phyloP scores from a whole-genome alignment of 2,113 vertebrate species.

The Indri indri region DNA sequence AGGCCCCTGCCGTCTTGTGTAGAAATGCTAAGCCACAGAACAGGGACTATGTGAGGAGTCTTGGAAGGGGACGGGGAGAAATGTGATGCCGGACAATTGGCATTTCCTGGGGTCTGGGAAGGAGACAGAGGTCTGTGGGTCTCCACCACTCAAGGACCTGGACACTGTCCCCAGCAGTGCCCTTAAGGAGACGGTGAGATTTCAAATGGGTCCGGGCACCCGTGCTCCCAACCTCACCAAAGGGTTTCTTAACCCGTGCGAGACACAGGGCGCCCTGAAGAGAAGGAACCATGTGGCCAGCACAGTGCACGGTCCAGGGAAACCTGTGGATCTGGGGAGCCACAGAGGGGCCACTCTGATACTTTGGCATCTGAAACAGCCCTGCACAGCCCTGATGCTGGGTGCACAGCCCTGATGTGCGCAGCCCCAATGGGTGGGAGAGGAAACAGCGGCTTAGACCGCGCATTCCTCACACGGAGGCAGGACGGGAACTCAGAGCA shows the following conservation, averaged over 20 bases:
- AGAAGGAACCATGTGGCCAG: background rate
- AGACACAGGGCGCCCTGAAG: background rate
- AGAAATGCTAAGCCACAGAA: background rate
- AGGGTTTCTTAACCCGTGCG: fast-evolving
- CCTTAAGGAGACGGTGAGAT: background rate
- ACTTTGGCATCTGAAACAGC: background rate
- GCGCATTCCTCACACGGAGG: background rate
- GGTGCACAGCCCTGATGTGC: background rate
- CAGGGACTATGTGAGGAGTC: background rate
- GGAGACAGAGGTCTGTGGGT: background rate
- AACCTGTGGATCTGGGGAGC: background rate
- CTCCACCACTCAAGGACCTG: background rate
- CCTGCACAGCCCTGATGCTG: background rate
- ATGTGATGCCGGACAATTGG: too few species aligned
- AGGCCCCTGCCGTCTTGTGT: background rate
- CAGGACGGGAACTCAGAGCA: background rate
- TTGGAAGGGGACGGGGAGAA: background rate
- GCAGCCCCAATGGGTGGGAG: background rate
- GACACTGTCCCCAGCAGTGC: background rate
- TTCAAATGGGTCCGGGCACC: background rate
- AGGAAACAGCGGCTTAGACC: background rate
- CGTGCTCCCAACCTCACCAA: background rate
- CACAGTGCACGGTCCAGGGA: background rate
- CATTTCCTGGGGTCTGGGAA: background rate
- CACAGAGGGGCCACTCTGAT: background rate